Conservation (phyloP, 2,797 vertebrate genomes). For the Thripadectes ignobilis region DNA sequence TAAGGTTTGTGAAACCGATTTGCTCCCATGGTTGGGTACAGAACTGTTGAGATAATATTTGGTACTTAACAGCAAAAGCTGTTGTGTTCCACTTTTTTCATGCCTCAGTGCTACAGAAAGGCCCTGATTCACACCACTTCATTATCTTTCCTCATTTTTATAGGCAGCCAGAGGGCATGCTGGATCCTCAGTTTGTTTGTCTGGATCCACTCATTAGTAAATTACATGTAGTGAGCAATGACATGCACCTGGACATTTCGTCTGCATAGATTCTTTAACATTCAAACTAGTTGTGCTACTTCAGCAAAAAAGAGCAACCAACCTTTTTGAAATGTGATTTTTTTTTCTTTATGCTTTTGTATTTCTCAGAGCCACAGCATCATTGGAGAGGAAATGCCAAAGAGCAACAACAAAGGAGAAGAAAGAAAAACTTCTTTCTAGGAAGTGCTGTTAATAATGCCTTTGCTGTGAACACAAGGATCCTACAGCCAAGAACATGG, state of each 20-base stretch:
- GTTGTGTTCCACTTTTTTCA: slow-evolving; percentile 18
- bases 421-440: neutral
- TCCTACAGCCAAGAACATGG: neutral
- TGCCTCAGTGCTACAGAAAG: slow-evolving; percentile 8
- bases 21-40: neutral
- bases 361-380: neutral
- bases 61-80: slow-evolving; percentile 24
- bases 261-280: neutral
- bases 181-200: slow-evolving; percentile 47
- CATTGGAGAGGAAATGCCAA: neutral
- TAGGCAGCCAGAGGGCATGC: slow-evolving; percentile 55
- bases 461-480: neutral
- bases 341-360: neutral
- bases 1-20: slow-evolving; percentile 28
- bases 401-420: neutral
- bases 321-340: neutral
- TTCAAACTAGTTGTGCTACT: neutral
- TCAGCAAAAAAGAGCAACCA: neutral
- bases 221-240: neutral
- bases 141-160: slow-evolving; percentile 41
- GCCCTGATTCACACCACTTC: slow-evolving; percentile 24
- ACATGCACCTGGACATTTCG: slow-evolving; percentile 19
- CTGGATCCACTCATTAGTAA: slow-evolving; percentile 53
- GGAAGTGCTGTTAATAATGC: neutral
- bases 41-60: slow-evolving; percentile 22